A percentile compares a stretch with the other conserved stretches of the same genome.
Evolutionary conservation across 2,797 vertebrate species (phyloP).

Genomic region (Bovichtus diacanthus): DNA sequence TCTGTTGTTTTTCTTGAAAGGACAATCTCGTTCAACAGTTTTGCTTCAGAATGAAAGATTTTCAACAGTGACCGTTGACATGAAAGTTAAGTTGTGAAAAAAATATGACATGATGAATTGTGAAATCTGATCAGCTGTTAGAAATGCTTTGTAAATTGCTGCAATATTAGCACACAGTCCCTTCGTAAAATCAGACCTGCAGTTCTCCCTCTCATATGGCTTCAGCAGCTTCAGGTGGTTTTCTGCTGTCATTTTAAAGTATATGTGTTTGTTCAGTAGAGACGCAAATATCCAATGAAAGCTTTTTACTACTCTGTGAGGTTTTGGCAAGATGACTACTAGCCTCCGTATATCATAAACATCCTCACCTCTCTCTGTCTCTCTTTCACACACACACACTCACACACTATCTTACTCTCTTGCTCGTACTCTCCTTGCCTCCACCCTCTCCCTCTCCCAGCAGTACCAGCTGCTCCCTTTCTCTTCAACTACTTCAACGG

Average conservation of each 20-base stretch:
- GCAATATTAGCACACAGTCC: too few species aligned
- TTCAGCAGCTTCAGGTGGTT: not conserved
- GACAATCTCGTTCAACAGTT: not conserved
- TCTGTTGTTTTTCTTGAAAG: not conserved
- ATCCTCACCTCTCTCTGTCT: constrained; percentile 7
- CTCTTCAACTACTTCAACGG: constrained; percentile 62
- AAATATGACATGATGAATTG: not conserved
- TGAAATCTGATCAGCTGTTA: not conserved
- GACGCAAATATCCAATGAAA: not conserved
- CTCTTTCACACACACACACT: not conserved
- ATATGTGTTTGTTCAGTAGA: not conserved
- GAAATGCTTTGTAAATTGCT: not conserved
- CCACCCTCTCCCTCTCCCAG: constrained; percentile 24
- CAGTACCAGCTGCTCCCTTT: constrained; percentile 68
- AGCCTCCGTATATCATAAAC: not conserved
- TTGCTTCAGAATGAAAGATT: not conserved
- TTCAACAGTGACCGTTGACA: not conserved
- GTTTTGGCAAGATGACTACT: not conserved
- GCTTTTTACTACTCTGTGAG: not conserved
- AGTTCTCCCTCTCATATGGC: not conserved
- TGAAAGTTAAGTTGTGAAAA: not conserved
- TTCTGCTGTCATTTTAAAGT: not conserved
- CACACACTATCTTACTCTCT: constrained; percentile 3
- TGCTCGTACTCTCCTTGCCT: not conserved
- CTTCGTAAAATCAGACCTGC: too few species aligned